A percentile compares a stretch with the other conserved stretches of the same genome.
These are phyloP conservation scores for Hirtodrosophila trivittata DNA, from an alignment of 2,888 invertebrate species.

Conservation along the genomic window DNA sequence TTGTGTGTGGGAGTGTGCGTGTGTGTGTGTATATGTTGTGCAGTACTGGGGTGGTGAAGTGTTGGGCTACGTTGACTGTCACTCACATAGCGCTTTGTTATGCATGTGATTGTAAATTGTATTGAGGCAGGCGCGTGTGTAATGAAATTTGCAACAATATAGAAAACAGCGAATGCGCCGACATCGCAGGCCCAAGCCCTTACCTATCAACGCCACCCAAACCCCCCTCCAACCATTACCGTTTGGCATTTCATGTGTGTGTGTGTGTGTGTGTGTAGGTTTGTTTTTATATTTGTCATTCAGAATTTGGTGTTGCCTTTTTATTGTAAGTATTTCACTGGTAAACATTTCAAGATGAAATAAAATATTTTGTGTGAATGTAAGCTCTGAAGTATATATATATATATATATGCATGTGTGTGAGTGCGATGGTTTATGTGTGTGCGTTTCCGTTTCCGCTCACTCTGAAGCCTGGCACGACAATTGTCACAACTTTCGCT, in stretches of 20 bases:
- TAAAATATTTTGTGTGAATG: slow-evolving; percentile 61
- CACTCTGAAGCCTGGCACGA: slow-evolving; percentile 43
- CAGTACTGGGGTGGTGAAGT: neutral
- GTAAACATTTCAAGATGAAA: slow-evolving; percentile 59
- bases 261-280: slow-evolving; percentile 38
- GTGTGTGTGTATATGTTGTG: slow-evolving; percentile 1
- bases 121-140: slow-evolving; percentile 68
- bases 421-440: slow-evolving; percentile 28
- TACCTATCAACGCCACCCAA: too few species aligned
- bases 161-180: slow-evolving; percentile 27
- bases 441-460: slow-evolving; percentile 65
- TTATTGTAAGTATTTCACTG: slow-evolving; percentile 65
- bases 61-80: slow-evolving; percentile 39
- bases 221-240: slow-evolving; percentile 3
- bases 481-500: slow-evolving; percentile 70
- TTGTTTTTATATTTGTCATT: slow-evolving; percentile 57
- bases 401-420: slow-evolving; percentile 24
- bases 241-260: slow-evolving; percentile 4
- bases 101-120: slow-evolving; percentile 76
- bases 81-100: slow-evolving; percentile 66
- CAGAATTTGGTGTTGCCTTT: slow-evolving; percentile 61
- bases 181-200: slow-evolving; percentile 3
- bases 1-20: slow-evolving; percentile 11
- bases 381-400: slow-evolving; percentile 21
- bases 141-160: slow-evolving; percentile 73